Base-by-base conservation (phyloP, 2,797 vertebrate species). In the Phrynocephalus vlangalii region DNA sequence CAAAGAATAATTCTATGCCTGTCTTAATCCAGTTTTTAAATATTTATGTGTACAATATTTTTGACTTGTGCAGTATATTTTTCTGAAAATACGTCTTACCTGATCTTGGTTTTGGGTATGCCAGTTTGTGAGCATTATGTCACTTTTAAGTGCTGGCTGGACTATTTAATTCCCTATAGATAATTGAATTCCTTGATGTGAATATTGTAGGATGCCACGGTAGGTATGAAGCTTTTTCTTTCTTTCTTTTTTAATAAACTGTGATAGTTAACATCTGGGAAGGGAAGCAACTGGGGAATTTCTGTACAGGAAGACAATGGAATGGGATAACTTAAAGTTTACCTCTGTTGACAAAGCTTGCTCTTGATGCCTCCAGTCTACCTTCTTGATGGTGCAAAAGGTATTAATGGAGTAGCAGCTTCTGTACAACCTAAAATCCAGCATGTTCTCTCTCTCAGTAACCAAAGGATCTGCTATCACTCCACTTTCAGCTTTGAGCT, bases 391-490 rank as follows among this genome's bases (percentile, higher is more conserved):
- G 28, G 73, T 70, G 11, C 9, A 52, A 11, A 22, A 68, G 15
- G 3, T 2, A 33, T 83, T n/a, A 10, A n/a, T 71, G 5, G 67
- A 71, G 78, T 71, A 79, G 11, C 13, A 33, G 22, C 7, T 26
- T 48, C n/a, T 26, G 11, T 66, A 1, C 66, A 79, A 60, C 77
- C 22, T n/a, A 83, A 83, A 84, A 79, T 63, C n/a, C 70, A 18
- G 13, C 63, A 60, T 20, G 28, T 22, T 79, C 13, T 33, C 60
- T 87, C 18, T 87, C 44, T 20, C 2, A 30, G 33, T 63, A 28
- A 88, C 33, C 68, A 38, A 79, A 83, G 28, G 33, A 30, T 87
- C 67, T 79, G 66, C 28, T 76, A 72, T 22, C 16, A 52, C 75
- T 83, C 26, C 18, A 20, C 26, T 84, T 28, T 56, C 44, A 28